Evolutionary conservation across 2,113 vertebrate genomes (phyloP), one percentile per base, ranked within the genome.

Genomic region (Gymnorhina tibicen): DNA sequence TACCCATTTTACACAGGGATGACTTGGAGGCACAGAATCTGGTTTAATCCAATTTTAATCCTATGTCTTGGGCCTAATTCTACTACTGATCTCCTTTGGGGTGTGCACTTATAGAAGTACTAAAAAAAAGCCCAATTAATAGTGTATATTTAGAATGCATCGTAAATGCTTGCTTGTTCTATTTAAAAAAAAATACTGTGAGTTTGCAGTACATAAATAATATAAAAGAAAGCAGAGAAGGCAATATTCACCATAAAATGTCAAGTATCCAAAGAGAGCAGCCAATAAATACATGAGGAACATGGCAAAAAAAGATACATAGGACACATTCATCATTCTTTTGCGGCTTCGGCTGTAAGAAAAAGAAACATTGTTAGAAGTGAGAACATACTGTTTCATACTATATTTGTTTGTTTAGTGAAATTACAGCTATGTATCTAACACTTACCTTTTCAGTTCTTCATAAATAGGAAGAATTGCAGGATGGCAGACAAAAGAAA

Each of bases 401-500:
- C 8, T n/a, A 1, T 33, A 62, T 93, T 55, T 35, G 21, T 82
- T 70, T 49, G 5, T 63, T 70, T 8, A 77, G n/a, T 55, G 59
- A 87, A 85, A 53, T 60, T 47, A 35, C 7, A 62, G 39, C 11
- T 47, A 50, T 1, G 7, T 11, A 53, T 80, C 7, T 59, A 86
- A 39, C 15, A 98, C 98, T 98, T 96, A 99, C 99, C 98, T 97
- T 98, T 99, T 99, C 42, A 99, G 98, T 91, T 99, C 99, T 97
- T 99, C 99, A 46, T 99, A 99, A 98, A 99, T 99, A 87, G 99
- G 99, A 97, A 99, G 98, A 95, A 99, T 98, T 75, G 99, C 99
- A 47, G 99, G 99, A 96, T 99, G 99, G 93, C 99, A 99, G 85
- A 99, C 99, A 42, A 99, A 99, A 67, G 99, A 99, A 75, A 99